These are phyloP conservation scores for Cephus rjabovi DNA, from an alignment of 2,888 invertebrate genomes.

Conservation along the genomic window DNA sequence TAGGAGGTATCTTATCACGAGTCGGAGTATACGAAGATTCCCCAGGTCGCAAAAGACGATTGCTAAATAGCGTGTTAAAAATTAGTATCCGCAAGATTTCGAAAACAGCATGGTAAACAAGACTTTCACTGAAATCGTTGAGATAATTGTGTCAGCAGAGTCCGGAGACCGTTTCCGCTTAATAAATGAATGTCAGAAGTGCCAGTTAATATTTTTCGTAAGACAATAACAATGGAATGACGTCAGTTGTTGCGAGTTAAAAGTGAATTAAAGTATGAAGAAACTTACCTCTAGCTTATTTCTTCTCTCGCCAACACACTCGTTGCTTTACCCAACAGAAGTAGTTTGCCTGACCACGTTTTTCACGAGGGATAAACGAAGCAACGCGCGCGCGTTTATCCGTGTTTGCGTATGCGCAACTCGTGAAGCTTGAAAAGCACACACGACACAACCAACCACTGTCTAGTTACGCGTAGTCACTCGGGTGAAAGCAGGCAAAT, in stretches of 20 bases:
- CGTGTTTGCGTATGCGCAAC: background rate
- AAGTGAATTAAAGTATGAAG: background rate
- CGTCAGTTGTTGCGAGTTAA: background rate
- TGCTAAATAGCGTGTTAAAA: background rate
- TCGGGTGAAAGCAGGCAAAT: background rate
- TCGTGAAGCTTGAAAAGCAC: background rate
- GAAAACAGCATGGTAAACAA: background rate
- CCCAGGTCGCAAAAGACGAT: background rate
- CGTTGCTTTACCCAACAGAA: background rate
- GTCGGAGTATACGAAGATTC: background rate
- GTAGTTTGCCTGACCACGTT: background rate
- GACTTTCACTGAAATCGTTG: background rate
- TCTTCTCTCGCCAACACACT: background rate
- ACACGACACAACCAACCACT: background rate
- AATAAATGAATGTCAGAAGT: background rate
- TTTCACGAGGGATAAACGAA: background rate
- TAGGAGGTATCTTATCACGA: background rate
- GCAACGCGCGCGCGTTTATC: background rate
- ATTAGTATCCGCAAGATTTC: background rate
- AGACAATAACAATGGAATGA: background rate
- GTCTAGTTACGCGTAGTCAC: background rate
- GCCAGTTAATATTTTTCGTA: background rate
- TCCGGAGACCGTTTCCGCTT: background rate
- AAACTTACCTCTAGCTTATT: background rate
- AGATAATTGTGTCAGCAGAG: background rate